Base-by-base conservation (phyloP, 2,113 vertebrate species). In the Nematolebias whitei region DNA sequence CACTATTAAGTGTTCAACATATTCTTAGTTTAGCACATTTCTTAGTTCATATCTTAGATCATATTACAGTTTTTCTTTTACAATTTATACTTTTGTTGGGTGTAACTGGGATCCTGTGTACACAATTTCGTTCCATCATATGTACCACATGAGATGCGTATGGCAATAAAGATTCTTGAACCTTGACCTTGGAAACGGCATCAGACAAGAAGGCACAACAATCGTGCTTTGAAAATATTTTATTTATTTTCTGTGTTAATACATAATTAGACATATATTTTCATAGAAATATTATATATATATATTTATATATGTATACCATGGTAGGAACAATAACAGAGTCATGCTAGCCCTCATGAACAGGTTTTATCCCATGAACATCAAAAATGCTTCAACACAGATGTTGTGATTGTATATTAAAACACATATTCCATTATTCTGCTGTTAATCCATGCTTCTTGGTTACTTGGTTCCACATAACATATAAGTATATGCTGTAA, bases 281-380 rank as follows among this genome's bases (percentile, higher is more conserved):
- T 76, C 79, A 91, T 91, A 92, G 85, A 93, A 92, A 92, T 84
- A 84, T n/a, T n/a, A n/a, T n/a, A 77, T 88, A 85, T 89, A 48
- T 48, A 39, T 58, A 44, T 43, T 45, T 88, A 88, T 64, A 65
- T 65, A 70, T 53, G 35, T 44, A 51, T 55, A 82, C 75, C 75
- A 89, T 85, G 68, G 71, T 69, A 83, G 85, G 86, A 85, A 89
- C 84, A 69, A 87, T 87, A 91, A 90, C 90, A 90, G 90, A 91
- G 86, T 89, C 92, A 92, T 93, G 92, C 92, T 92, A 92, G 91
- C 91, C 91, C 91, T 92, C 91, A 90, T 92, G 86, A 90, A 91
- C 89, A 90, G 84, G 84, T 85, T 87, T 86, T 76, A 84, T 82
- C 81, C 85, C 87, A 85, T 86, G 82, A 88, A 91, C 87, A 91